Percentiles rank a stretch among this genome's conserved stretches.
Evolutionary conservation across 1,140 invertebrate genomes (phyloP).

Genomic region (Drosophila mauritiana): DNA sequence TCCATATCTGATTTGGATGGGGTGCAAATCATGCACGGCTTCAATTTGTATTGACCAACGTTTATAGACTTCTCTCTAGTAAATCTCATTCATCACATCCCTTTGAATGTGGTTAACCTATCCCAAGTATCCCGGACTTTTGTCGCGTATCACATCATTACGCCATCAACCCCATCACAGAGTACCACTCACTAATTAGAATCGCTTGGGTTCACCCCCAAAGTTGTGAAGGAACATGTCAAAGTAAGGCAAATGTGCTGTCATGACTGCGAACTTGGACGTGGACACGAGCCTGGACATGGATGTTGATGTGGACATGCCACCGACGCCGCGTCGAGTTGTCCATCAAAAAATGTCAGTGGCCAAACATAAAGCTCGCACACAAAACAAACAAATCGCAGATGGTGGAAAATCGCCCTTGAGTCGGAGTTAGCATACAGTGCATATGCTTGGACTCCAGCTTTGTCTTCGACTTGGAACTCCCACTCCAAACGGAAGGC

Average conservation of each 20-base stretch:
- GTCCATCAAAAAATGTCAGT: conserved; percentile 64
- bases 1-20: neutral
- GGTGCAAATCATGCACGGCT: neutral
- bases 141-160: neutral
- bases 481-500: conserved; percentile 8
- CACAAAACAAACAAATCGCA: conserved; percentile 31
- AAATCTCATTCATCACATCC: too few relatives aligned
- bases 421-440: conserved; percentile 15
- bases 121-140: neutral
- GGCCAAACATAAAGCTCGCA: conserved; percentile 27
- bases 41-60: neutral
- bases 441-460: neutral
- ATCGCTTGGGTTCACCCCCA: conserved; percentile 12
- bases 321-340: conserved; percentile 60
- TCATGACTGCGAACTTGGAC: conserved; percentile 34
- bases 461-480: neutral
- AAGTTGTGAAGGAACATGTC: conserved; percentile 43
- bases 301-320: conserved; percentile 54
- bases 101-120: neutral
- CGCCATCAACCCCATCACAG: conserved; percentile 5
- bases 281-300: conserved; percentile 34
- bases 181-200: conserved; percentile 36
- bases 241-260: conserved; percentile 55
- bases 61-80: too few relatives aligned
- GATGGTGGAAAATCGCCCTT: conserved; percentile 52